Conservation (phyloP, 2,113 vertebrate genomes). For the Vombatus ursinus region DNA sequence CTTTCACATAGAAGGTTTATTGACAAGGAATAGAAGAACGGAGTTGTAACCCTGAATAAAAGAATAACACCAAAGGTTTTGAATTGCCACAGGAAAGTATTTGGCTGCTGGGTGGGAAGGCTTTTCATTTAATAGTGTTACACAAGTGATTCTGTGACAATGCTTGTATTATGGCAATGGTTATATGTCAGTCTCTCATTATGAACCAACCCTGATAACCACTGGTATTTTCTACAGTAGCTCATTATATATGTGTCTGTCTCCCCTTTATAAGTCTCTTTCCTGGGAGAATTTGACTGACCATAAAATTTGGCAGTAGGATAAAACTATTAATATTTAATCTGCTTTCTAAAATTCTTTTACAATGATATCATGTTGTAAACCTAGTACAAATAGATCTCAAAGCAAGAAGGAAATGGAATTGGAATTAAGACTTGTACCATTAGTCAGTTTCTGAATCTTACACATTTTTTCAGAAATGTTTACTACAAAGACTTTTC, state of each 20-base stretch:
- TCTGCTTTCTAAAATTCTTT: background rate
- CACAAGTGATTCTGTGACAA: background rate
- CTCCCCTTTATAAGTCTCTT: slow-evolving; percentile 8
- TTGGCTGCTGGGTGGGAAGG: background rate
- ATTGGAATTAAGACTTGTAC: background rate
- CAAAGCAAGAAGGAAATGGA: background rate
- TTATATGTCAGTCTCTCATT: background rate
- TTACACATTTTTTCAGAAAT: background rate
- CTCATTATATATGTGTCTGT: background rate
- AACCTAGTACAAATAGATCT: background rate
- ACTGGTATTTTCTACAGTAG: background rate
- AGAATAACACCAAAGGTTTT: slow-evolving; percentile 31
- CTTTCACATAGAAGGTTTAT: slow-evolving; percentile 10
- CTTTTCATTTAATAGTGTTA: slow-evolving; percentile 9
- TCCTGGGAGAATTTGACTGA: slow-evolving; percentile 15
- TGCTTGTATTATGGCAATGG: background rate
- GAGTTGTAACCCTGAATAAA: background rate
- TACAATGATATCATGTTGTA: background rate
- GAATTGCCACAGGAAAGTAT: background rate
- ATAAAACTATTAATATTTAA: background rate
- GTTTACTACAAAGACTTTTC: background rate
- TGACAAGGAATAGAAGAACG: slow-evolving; percentile 24
- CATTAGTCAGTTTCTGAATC: background rate
- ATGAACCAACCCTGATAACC: background rate
- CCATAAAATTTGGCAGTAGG: background rate